A percentile compares a stretch with the other conserved stretches of the same genome.
Evolutionary conservation across 1,140 invertebrate genomes (phyloP).

Genomic region (Trachymyrmex septentrionalis): DNA sequence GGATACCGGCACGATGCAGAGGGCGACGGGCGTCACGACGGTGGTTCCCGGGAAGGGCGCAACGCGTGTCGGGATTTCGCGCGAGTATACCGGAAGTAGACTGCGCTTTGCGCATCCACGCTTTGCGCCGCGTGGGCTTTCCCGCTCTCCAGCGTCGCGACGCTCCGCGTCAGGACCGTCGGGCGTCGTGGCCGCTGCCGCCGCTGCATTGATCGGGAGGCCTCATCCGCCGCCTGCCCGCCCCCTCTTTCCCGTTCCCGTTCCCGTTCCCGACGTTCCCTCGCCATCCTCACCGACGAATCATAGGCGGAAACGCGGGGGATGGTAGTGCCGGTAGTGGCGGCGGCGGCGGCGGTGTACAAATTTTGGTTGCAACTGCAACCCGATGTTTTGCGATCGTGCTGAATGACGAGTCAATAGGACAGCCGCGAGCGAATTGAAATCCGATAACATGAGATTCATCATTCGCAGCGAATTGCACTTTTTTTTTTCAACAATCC

Average conservation of each 20-base stretch:
- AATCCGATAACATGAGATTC: slow-evolving; percentile 58
- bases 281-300: slow-evolving; percentile 45
- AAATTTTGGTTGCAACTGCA: slow-evolving; percentile 60
- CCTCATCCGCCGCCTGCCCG: slow-evolving; percentile 78
- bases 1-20: slow-evolving; percentile 23
- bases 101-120: slow-evolving; percentile 48
- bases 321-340: slow-evolving; percentile 44
- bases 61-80: slow-evolving; percentile 49
- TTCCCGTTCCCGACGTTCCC: slow-evolving; percentile 30
- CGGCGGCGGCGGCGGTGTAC: slow-evolving; percentile 20
- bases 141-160: slow-evolving; percentile 49
- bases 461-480: slow-evolving; percentile 28
- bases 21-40: slow-evolving; percentile 42
- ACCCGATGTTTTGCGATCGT: slow-evolving; percentile 57
- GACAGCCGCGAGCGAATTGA: slow-evolving; percentile 54
- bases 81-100: slow-evolving; percentile 49
- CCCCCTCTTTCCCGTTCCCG: slow-evolving; percentile 47
- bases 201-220: slow-evolving; percentile 84
- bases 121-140: slow-evolving; percentile 50
- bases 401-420: slow-evolving; percentile 52
- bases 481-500: background rate
- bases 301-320: slow-evolving; percentile 54
- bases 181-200: slow-evolving; percentile 78
- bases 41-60: slow-evolving; percentile 48
- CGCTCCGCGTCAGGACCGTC: slow-evolving; percentile 76